Conservation (phyloP, 2,888 invertebrate species). For the Belgica antarctica region DNA sequence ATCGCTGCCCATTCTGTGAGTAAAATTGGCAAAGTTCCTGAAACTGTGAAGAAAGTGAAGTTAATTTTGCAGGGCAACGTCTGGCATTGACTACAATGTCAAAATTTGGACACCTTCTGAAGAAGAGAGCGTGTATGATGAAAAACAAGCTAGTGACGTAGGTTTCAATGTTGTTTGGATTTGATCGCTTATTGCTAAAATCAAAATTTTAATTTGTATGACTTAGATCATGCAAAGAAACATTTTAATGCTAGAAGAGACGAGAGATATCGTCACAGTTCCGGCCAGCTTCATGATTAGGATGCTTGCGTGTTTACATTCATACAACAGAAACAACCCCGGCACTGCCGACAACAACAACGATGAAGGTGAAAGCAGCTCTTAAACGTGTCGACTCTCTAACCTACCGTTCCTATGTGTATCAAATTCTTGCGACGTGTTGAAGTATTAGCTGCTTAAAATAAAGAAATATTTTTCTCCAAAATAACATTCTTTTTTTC, state of each 20-base stretch:
- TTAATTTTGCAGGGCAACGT: constrained; percentile 61
- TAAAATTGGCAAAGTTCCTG: neutral
- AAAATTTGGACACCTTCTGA: constrained; percentile 78
- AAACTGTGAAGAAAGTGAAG: too few species aligned
- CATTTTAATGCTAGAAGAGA: constrained; percentile 80
- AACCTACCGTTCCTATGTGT: too few species aligned
- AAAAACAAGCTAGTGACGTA: constrained; percentile 64
- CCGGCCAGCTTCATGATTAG: constrained; percentile 83
- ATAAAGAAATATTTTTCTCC: too few species aligned
- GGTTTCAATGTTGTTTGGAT: constrained; percentile 47
- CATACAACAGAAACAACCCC: constrained; percentile 44
- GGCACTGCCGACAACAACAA: neutral
- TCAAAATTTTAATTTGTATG: constrained; percentile 46
- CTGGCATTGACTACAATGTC: constrained; percentile 85
- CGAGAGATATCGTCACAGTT: constrained; percentile 81
- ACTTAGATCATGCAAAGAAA: constrained; percentile 71
- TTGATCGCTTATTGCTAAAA: constrained; percentile 41
- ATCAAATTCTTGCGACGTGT: too few species aligned
- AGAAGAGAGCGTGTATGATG: constrained; percentile 59
- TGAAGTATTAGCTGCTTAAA: too few species aligned
- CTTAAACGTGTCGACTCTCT: neutral
- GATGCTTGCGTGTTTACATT: constrained; percentile 67
- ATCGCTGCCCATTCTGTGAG: constrained; percentile 62
- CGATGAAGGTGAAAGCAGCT: constrained; percentile 18
- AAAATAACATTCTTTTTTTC: too few species aligned